These are phyloP conservation scores for Geophilus truncorum DNA, from an alignment of 2,888 invertebrate genomes.

Conservation along the genomic window DNA sequence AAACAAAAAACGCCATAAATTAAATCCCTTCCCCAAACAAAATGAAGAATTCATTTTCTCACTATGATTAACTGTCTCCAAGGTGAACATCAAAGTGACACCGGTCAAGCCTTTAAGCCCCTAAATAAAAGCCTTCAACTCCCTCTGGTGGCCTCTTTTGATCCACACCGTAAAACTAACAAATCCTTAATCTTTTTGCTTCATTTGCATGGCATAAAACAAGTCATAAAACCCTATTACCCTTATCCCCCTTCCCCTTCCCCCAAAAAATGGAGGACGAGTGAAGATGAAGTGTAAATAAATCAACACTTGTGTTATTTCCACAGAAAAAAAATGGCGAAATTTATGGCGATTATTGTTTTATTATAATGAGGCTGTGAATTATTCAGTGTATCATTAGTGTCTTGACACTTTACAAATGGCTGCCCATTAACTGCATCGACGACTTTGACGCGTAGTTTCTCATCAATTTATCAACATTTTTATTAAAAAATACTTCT, in stretches of 20 bases:
- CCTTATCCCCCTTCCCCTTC: too few relatives aligned
- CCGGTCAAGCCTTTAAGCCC: slow-evolving; percentile 4
- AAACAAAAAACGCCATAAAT: neutral
- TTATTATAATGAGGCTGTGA: slow-evolving; percentile 4
- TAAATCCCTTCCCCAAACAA: neutral
- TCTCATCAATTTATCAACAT: neutral
- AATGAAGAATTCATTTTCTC: neutral
- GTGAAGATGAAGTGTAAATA: neutral
- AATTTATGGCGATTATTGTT: neutral
- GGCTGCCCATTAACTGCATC: neutral
- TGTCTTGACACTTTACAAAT: neutral
- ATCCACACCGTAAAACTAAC: neutral
- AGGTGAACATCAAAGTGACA: slow-evolving; percentile 10
- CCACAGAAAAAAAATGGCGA: neutral
- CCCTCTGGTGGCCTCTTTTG: neutral
- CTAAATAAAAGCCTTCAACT: neutral
- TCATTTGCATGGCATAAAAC: neutral
- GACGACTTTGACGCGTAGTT: neutral
- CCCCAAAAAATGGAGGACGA: neutral
- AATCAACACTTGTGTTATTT: neutral
- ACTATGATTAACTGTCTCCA: neutral
- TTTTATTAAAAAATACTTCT: too few relatives aligned
- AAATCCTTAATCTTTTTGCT: neutral
- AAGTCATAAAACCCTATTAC: neutral
- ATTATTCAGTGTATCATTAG: slow-evolving; percentile 10